Evolutionary conservation across 2,888 invertebrate species (phyloP), one percentile per base, ranked within the genome.

Genomic region (Mesorhabditis belari): DNA sequence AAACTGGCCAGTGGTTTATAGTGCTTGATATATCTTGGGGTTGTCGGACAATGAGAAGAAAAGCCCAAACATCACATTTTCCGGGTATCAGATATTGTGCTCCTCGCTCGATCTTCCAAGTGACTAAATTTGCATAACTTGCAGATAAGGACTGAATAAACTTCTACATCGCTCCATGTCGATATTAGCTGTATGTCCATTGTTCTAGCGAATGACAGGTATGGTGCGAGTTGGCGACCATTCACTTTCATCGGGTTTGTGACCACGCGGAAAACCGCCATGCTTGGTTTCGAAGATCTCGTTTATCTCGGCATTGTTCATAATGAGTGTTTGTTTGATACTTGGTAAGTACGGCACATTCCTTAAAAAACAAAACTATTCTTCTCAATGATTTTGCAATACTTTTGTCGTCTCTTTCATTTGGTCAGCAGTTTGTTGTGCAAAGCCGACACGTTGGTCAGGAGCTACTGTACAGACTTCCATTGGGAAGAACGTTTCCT

Each of bases 391-490:
- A 51, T 12, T 19, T 19, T 19, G n/a, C 12, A n/a, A 12, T 29
- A 65, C 67, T 60, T 58, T 69, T 6, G 69, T 73, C 0, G 69
- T 67, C 19, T 51, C 25, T 12, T 63, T 58, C 6, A 58, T 62
- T 61, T 71, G 68, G 1, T 57, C 29, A 2, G 64, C 24, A 3
- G 69, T 71, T 25, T 64, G 62, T 53, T 74, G 71, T 2, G 63
- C 59, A 28, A 70, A 64, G 1, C 67, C 66, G 0, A 74, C 74
- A 2, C 74, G 62, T 57, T 74, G 74, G 50, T 63, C 66, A 21
- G 61, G 64, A 6, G 62, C 25, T 27, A 74, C 64, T 0, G 53
- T 57, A 57, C 64, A 52, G 29, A 70, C 9, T 44, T 74, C 74
- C 60, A 67, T 62, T 1, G 74, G 74, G 23, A 58, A 70, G 51